A percentile compares a stretch with the other conserved stretches of the same genome.
phyloP scores from a whole-genome alignment of 2,888 invertebrate genomes.

The Nematopogon swammerdamellus region DNA sequence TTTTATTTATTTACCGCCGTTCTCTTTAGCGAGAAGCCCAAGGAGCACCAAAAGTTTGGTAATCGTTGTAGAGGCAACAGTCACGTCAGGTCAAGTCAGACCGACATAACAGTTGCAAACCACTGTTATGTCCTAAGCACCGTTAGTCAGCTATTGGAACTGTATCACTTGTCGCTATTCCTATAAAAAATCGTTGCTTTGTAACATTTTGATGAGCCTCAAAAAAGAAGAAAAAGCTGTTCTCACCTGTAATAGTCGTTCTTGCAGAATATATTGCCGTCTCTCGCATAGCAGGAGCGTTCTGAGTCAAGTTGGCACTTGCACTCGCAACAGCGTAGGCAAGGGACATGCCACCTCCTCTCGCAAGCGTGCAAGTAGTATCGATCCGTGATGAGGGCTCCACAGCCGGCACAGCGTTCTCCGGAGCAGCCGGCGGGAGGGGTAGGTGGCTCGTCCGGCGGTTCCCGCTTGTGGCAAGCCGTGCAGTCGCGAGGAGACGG shows the following conservation, averaged over 20 bases:
- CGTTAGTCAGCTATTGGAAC: too few relatives aligned
- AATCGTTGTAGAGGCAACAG: too few relatives aligned
- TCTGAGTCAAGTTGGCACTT: conserved; percentile 86
- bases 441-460: conserved; percentile 42
- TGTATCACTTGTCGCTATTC: too few relatives aligned
- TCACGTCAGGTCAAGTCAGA: too few relatives aligned
- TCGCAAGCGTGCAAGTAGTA: conserved; percentile 91
- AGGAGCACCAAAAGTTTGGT: too few relatives aligned
- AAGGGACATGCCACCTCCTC: conserved; percentile 89
- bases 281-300: conserved; percentile 87
- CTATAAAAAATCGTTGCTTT: too few relatives aligned
- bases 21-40: too few relatives aligned
- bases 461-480: conserved; percentile 56
- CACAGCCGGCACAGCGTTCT: conserved; percentile 84
- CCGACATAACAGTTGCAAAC: too few relatives aligned
- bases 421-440: conserved; percentile 34
- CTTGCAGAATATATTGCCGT: conserved; percentile 94
- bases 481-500: conserved; percentile 58
- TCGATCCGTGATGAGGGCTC: conserved; percentile 79
- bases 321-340: conserved; percentile 89
- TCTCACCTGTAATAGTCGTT: conserved; percentile 95
- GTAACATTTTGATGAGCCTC: too few relatives aligned
- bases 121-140: too few relatives aligned
- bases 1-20: too few relatives aligned
- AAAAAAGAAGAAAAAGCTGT: too few relatives aligned